Conservation (phyloP, 2,797 vertebrate species). For the Ctenochaetus hawaiiensis region DNA sequence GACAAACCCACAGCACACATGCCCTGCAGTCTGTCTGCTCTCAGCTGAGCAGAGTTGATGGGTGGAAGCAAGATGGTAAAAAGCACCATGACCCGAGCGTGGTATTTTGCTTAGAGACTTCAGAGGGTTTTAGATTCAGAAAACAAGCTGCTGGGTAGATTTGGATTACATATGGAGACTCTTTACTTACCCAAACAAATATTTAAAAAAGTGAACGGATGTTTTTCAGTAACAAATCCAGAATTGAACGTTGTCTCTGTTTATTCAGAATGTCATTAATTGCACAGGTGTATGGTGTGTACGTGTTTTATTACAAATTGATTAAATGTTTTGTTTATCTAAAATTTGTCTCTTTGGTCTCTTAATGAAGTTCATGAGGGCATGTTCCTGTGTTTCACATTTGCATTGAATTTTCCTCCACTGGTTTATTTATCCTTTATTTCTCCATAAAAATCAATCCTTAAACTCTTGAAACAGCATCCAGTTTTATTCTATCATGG, state of each 20-base stretch:
- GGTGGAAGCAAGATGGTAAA: conserved; percentile 56
- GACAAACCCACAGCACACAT: conserved; percentile 53
- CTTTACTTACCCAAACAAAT: conserved; percentile 8
- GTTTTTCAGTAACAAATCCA: conserved; percentile 10
- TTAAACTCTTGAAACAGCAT: not conserved
- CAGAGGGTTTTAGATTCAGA: conserved; percentile 56
- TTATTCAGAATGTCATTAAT: not conserved
- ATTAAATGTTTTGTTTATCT: conserved; percentile 45
- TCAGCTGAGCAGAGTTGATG: conserved; percentile 54
- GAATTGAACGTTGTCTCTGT: not conserved
- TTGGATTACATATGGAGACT: conserved; percentile 17
- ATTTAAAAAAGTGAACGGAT: not conserved
- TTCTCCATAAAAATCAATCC: not conserved
- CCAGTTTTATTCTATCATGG: not conserved
- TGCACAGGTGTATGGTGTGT: not conserved
- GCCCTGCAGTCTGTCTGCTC: conserved; percentile 58
- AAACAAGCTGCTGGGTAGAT: conserved; percentile 19
- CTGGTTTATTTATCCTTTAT: not conserved
- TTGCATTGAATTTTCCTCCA: not conserved
- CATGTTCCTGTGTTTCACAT: not conserved
- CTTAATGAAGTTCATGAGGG: not conserved
- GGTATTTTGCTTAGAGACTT: conserved; percentile 43
- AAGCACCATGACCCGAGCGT: conserved; percentile 43
- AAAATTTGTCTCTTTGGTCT: not conserved
- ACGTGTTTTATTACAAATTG: conserved; percentile 9